Percentiles rank a stretch among this genome's conserved stretches.
Conservation (phyloP, 2,888 invertebrate species). For the Sminthurinus aureus region DNA sequence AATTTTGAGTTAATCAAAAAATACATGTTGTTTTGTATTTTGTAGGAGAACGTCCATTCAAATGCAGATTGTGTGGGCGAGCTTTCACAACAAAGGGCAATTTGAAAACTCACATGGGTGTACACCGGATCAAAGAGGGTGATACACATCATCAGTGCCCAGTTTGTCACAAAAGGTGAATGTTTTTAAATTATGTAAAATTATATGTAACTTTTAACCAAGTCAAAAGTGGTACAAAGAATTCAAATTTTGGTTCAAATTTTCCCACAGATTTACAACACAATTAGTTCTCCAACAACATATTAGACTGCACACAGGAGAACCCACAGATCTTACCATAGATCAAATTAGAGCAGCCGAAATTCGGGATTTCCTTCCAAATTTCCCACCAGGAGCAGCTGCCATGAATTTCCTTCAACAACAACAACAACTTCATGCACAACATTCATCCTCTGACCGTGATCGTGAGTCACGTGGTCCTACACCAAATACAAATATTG, state of each 20-base stretch:
- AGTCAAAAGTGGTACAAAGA: no score
- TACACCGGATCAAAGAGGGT: conserved; percentile 65
- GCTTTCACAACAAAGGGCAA: conserved; percentile 71
- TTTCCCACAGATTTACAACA: conserved; percentile 34
- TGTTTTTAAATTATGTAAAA: not conserved
- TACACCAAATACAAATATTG: no score
- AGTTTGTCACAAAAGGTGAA: conserved; percentile 62
- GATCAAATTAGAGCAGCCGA: conserved; percentile 85
- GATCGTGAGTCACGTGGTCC: not conserved
- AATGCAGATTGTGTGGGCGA: conserved; percentile 72
- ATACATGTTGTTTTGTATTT: no score
- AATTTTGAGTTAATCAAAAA: no score
- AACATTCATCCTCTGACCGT: not conserved
- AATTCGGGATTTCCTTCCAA: conserved; percentile 63
- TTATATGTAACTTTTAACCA: not conserved
- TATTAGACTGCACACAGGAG: conserved; percentile 87
- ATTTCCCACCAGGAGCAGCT: conserved; percentile 19
- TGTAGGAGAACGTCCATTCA: conserved; percentile 95
- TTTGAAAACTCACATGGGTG: conserved; percentile 70
- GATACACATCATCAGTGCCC: conserved; percentile 65
- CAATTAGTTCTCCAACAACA: conserved; percentile 83
- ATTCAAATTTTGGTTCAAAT: no score
- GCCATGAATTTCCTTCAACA: conserved; percentile 21
- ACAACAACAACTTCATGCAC: not conserved
- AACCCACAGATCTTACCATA: conserved; percentile 82